These are phyloP conservation scores for Steinernema scapterisci DNA, from an alignment of 2,888 invertebrate species.

Conservation along the genomic window DNA sequence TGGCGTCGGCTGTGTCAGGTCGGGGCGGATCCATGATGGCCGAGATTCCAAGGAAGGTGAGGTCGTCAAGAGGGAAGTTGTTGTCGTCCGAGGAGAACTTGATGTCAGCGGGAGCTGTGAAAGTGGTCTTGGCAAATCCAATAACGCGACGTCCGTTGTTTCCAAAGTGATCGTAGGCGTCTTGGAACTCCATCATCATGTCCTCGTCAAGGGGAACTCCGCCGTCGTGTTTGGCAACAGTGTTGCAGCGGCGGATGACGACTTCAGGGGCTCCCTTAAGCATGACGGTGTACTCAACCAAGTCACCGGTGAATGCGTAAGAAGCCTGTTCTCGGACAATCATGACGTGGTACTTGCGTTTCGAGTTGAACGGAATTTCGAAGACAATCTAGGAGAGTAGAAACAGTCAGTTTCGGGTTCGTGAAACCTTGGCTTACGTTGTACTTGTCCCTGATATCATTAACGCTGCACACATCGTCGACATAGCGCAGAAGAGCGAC, in stretches of 20 bases:
- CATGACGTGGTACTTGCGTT: constrained; percentile 49
- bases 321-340: constrained; percentile 40
- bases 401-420: too few relatives aligned
- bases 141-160: constrained; percentile 59
- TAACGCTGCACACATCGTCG: constrained; percentile 39
- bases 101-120: constrained; percentile 47
- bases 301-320: constrained; percentile 2
- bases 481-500: constrained; percentile 49
- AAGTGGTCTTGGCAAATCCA: constrained; percentile 54
- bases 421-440: too few relatives aligned
- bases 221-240: constrained; percentile 39
- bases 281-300: constrained; percentile 39
- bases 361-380: constrained; percentile 53
- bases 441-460: constrained; percentile 40
- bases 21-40: constrained; percentile 62
- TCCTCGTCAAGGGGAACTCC: constrained; percentile 30
- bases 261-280: constrained; percentile 54
- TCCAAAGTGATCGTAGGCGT: constrained; percentile 56
- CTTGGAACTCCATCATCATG: constrained; percentile 36
- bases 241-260: constrained; percentile 47
- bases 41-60: constrained; percentile 54
- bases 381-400: constrained; percentile 45
- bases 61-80: constrained; percentile 50
- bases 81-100: constrained; percentile 50
- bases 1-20: constrained; percentile 29